Base-by-base conservation (phyloP, 1,140 invertebrate species). In the Caerostris darwini region DNA sequence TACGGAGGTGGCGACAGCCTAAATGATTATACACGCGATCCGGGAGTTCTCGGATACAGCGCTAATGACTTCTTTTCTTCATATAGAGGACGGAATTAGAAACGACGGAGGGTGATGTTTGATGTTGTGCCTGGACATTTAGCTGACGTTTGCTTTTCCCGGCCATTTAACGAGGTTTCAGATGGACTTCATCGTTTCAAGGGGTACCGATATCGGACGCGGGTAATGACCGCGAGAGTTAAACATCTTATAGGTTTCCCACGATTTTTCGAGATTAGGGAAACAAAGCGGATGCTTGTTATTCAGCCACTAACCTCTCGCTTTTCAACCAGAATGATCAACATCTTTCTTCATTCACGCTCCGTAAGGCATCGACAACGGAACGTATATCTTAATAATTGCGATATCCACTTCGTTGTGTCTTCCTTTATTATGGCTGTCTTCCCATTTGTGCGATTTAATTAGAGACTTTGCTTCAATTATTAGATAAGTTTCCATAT, bases 101-200 rank as follows among this genome's bases (percentile, higher is more conserved):
- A 50, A 53, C 10, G 71, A 50, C 34, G 3, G 34, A 14, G 34
- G 71, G 34, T 34, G 12, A 5, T 77, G 71, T 50, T 77, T 77
- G 34, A 77, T 77, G 71, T 8, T 12, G 5, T 34, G 19, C 8
- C 34, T 50, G 71, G 10, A 77, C 71, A 77, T 77, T 77, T 77
- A 50, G 34, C 71, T 77, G 34, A 12, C 71, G 71, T 77, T 77
- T 77, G 34, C 71, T 77, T 77, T 77, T 77, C 71, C 34, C 34
- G 71, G 71, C 10, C 71, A 77, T 77, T 77, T 77, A 77, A 77
- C 71, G 71, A 50, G 71, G 71, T 77, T 77, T 77, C 71, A 34
- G 10, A 77, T 53, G 71, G 71, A 77, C 0, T 50, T 53, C 10
- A 64, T 64, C 61, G 34, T 77, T 77, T 34, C 7, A 10, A 77